Conservation (phyloP, 2,888 invertebrate species). For the Altica lythri region DNA sequence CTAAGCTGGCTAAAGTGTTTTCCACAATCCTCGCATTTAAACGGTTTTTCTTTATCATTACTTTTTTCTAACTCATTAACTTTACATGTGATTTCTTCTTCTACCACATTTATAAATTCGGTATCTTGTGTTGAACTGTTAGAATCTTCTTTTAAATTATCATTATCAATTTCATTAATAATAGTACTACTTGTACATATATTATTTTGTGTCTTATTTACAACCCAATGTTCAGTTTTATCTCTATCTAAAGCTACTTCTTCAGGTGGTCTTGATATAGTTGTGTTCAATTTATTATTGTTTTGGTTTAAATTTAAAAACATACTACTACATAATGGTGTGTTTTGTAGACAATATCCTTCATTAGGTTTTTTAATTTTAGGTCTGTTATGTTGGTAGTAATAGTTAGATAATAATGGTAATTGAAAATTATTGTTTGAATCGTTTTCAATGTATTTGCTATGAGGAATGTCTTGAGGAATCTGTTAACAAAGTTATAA, state of each 20-base stretch:
- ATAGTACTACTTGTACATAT: too few species aligned
- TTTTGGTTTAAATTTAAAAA: too few species aligned
- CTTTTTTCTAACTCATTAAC: constrained; percentile 29
- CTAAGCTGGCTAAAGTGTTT: constrained; percentile 82
- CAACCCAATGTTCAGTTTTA: too few species aligned
- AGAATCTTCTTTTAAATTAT: constrained; percentile 11
- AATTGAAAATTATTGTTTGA: constrained; percentile 49
- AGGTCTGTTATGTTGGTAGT: constrained; percentile 13
- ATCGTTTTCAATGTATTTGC: constrained; percentile 43
- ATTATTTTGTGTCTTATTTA: too few species aligned
- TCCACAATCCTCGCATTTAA: constrained; percentile 77
- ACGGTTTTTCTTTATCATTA: constrained; percentile 58
- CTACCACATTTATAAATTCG: neutral
- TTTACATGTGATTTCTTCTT: constrained; percentile 14
- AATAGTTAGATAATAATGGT: constrained; percentile 25
- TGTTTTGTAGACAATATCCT: too few species aligned
- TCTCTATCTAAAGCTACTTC: neutral
- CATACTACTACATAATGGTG: too few species aligned
- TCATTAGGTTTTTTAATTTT: too few species aligned
- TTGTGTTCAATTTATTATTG: constrained; percentile 1
- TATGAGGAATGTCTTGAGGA: too few species aligned
- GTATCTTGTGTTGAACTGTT: neutral
- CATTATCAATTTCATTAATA: too few species aligned
- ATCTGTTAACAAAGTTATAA: too few species aligned
- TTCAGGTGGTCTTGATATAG: constrained; percentile 13